These are phyloP conservation scores for Tipula helvola DNA, from an alignment of 2,888 invertebrate genomes.

Conservation along the genomic window DNA sequence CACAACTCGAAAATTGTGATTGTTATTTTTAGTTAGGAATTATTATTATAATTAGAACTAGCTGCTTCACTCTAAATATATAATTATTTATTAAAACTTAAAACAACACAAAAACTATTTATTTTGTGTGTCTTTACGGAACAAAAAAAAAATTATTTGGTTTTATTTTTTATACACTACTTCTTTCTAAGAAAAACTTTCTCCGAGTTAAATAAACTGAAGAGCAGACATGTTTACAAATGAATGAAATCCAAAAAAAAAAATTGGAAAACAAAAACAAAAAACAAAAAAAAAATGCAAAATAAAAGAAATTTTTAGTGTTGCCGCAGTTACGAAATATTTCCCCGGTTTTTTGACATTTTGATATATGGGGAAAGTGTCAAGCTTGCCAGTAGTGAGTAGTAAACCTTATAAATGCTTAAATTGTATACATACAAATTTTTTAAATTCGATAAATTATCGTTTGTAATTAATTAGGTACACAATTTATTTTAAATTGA, in stretches of 20 bases:
- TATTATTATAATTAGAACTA: background rate
- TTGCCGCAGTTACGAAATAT: background rate
- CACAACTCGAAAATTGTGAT: background rate
- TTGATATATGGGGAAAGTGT: background rate
- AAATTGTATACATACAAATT: background rate
- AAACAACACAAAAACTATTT: background rate
- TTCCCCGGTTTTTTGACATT: background rate
- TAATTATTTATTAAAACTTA: background rate
- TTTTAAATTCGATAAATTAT: too few relatives aligned
- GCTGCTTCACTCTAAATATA: background rate
- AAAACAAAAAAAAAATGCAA: background rate
- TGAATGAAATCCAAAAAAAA: background rate
- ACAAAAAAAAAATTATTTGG: background rate
- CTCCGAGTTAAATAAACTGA: background rate
- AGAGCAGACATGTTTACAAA: constrained; percentile 4
- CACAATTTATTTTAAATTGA: too few relatives aligned
- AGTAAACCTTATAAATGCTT: background rate
- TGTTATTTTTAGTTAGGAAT: background rate
- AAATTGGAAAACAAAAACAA: background rate
- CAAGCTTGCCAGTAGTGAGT: background rate
- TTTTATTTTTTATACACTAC: background rate
- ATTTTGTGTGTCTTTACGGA: background rate
- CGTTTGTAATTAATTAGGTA: too few relatives aligned
- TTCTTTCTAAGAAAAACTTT: background rate
- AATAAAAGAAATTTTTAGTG: background rate